Conservation (phyloP, 1,140 invertebrate species). For the Zelostemma sp. region DNA sequence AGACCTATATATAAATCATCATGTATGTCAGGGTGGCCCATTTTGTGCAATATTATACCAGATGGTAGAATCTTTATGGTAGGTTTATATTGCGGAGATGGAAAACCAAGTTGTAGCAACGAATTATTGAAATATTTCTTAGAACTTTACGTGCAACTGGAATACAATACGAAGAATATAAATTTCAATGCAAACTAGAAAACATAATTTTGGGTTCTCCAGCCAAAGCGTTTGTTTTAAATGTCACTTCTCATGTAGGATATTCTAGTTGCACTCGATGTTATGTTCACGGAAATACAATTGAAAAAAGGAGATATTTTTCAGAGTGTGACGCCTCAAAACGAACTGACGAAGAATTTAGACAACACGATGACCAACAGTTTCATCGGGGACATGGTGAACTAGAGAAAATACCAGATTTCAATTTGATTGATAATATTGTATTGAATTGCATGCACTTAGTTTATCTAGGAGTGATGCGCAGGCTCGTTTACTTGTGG, state of each 20-base stretch:
- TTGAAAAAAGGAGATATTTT: constrained; percentile 23
- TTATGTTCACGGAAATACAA: constrained; percentile 21
- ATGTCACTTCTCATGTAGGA: constrained; percentile 25
- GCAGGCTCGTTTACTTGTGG: constrained; percentile 54
- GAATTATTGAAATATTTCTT: constrained; percentile 15
- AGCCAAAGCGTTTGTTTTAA: constrained; percentile 36
- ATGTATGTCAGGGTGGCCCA: constrained; percentile 27
- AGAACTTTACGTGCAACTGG: background rate
- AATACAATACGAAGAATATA: constrained; percentile 2
- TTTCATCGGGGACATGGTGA: constrained; percentile 7
- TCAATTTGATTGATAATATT: constrained; percentile 41
- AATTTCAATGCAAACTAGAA: background rate
- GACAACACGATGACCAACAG: constrained; percentile 16
- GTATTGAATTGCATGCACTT: constrained; percentile 58
- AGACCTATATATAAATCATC: constrained; percentile 13
- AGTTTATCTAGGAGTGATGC: constrained; percentile 53
- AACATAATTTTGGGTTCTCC: constrained; percentile 29
- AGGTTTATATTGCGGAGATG: constrained; percentile 11
- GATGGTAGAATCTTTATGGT: constrained; percentile 8
- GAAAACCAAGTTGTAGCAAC: constrained; percentile 17
- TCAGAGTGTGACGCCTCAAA: constrained; percentile 1
- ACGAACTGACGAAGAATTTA: constrained; percentile 27
- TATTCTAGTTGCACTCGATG: constrained; percentile 47
- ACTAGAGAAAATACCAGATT: constrained; percentile 29
- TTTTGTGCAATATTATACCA: constrained; percentile 19